These are phyloP conservation scores for Tromatobia lineatoria DNA, from an alignment of 2,888 invertebrate species.

Conservation along the genomic window DNA sequence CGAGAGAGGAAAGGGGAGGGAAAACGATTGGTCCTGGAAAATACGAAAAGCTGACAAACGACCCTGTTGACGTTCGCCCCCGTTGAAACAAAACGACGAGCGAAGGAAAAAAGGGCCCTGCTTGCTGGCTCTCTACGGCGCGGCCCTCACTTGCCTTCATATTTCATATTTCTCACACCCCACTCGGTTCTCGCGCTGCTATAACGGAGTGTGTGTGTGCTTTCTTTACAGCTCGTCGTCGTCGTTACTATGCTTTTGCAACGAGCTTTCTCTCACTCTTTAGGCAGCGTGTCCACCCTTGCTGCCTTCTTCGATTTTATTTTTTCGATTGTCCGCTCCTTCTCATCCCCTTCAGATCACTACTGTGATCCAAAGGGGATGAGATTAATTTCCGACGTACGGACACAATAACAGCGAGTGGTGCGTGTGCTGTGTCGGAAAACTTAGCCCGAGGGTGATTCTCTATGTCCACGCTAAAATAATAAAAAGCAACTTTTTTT, in stretches of 20 bases:
- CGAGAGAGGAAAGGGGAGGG: slow-evolving; percentile 35
- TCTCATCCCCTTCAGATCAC: slow-evolving; percentile 22
- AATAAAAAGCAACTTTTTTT: slow-evolving; percentile 32
- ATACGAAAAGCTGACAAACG: slow-evolving; percentile 81
- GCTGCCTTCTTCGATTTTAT: slow-evolving; percentile 59
- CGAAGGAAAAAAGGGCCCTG: slow-evolving; percentile 60
- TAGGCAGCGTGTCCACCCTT: slow-evolving; percentile 50
- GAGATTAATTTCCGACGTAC: slow-evolving; percentile 77
- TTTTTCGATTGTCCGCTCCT: background rate
- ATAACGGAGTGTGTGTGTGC: slow-evolving; percentile 20
- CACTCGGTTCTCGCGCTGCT: background rate
- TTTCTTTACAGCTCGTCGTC: slow-evolving; percentile 39
- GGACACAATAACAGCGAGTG: slow-evolving; percentile 27
- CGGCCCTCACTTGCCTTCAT: slow-evolving; percentile 75
- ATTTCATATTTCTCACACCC: slow-evolving; percentile 81
- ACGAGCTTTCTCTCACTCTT: slow-evolving; percentile 55
- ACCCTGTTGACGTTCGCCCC: slow-evolving; percentile 83
- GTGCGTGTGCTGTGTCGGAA: slow-evolving; percentile 13
- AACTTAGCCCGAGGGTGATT: slow-evolving; percentile 30
- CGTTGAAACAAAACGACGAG: slow-evolving; percentile 80
- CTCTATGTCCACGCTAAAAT: slow-evolving; percentile 29
- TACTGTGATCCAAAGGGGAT: background rate
- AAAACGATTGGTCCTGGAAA: slow-evolving; percentile 73
- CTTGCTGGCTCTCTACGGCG: slow-evolving; percentile 57
- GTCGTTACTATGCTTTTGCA: slow-evolving; percentile 48